These are phyloP conservation scores for Tarsius wallacei DNA, from an alignment of 2,797 vertebrate genomes.

Conservation along the genomic window DNA sequence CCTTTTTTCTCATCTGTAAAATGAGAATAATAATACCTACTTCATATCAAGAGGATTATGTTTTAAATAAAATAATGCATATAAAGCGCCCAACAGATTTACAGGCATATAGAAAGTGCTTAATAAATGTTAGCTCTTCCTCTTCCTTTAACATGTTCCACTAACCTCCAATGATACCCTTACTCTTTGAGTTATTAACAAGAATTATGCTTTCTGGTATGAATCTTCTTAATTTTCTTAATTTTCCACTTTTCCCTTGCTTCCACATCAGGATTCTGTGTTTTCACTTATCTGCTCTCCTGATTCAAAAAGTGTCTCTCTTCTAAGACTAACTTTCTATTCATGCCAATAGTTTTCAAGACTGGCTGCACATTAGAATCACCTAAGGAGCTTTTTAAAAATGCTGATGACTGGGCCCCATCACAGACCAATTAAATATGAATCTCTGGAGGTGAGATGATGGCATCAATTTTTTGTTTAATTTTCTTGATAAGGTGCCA, in stretches of 20 bases:
- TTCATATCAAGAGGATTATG: neutral
- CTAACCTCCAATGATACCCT: neutral
- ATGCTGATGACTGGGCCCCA: neutral
- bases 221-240: conserved; percentile 28
- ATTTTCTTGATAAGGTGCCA: conserved; percentile 32
- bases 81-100: neutral
- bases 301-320: conserved; percentile 24
- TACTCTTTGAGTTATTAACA: conserved; percentile 6
- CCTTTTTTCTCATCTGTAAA: conserved; percentile 40
- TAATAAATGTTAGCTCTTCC: neutral
- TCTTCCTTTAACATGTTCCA: conserved; percentile 50
- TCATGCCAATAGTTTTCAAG: neutral
- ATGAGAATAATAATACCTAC: neutral
- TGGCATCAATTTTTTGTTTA: conserved; percentile 11
- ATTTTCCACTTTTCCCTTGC: neutral
- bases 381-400: conserved; percentile 47
- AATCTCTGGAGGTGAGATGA: neutral
- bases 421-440: conserved; percentile 2
- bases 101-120: neutral
- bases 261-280: conserved; percentile 35
- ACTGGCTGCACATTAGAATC: neutral
- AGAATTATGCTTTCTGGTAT: conserved; percentile 44
- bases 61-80: conserved; percentile 65
- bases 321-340: conserved; percentile 38
- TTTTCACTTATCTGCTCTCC: neutral